phyloP scores from a whole-genome alignment of 1,140 invertebrate genomes.

The Drosophila varians region DNA sequence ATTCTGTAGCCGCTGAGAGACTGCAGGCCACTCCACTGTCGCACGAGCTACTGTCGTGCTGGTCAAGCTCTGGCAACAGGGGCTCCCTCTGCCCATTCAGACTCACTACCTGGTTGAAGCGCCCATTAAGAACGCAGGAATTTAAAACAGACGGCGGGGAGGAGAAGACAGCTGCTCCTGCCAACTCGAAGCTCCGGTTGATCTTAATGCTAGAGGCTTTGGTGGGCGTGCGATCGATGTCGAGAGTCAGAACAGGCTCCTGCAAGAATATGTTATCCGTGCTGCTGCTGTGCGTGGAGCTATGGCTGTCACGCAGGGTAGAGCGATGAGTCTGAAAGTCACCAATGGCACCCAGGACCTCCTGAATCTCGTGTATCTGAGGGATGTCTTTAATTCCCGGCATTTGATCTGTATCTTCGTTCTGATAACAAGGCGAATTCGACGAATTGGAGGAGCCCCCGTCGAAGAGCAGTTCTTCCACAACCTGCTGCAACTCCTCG shows the following conservation, averaged over 20 bases:
- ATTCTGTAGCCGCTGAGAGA: slow-evolving; percentile 23
- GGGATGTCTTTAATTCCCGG: slow-evolving; percentile 25
- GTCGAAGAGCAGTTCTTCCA: slow-evolving; percentile 53
- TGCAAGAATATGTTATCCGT: slow-evolving; percentile 82
- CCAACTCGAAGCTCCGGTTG: slow-evolving; percentile 75
- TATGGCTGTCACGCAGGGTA: slow-evolving; percentile 60
- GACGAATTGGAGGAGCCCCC: slow-evolving; percentile 50
- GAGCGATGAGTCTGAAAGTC: slow-evolving; percentile 73
- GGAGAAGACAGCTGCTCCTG: slow-evolving; percentile 69
- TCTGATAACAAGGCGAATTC: slow-evolving; percentile 54
- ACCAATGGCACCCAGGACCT: slow-evolving; percentile 13
- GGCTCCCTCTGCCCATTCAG: slow-evolving; percentile 54
- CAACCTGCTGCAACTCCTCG: slow-evolving; percentile 42
- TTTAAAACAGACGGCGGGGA: slow-evolving; percentile 68
- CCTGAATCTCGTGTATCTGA: slow-evolving; percentile 3
- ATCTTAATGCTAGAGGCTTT: slow-evolving; percentile 82
- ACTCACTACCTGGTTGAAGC: slow-evolving; percentile 80
- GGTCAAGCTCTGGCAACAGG: slow-evolving; percentile 47
- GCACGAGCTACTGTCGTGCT: slow-evolving; percentile 81
- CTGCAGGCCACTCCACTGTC: slow-evolving; percentile 80
- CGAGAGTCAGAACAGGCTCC: slow-evolving; percentile 77
- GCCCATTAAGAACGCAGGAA: slow-evolving; percentile 68
- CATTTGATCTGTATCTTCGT: slow-evolving; percentile 31
- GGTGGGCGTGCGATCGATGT: slow-evolving; percentile 81
- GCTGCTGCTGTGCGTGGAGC: slow-evolving; percentile 69